Conservation (phyloP, 37 sponge, comb jelly and placozoan species). For the Bolinopsis microptera region DNA sequence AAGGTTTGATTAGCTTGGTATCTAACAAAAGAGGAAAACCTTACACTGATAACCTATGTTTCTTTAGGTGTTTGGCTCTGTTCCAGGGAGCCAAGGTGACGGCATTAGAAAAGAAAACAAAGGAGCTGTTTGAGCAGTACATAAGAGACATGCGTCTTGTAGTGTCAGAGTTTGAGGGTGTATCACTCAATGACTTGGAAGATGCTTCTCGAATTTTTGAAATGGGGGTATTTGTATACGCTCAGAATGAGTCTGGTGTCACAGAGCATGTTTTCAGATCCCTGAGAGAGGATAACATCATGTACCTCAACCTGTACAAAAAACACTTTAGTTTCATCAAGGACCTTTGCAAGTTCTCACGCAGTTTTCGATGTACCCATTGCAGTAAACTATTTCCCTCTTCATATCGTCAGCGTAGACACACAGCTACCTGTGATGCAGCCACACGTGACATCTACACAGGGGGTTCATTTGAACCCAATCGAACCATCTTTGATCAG, state of each 20-base stretch:
- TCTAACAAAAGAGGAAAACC: neutral
- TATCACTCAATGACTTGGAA: neutral
- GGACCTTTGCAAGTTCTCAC: neutral
- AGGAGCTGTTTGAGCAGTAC: neutral
- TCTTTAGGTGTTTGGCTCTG: constrained; percentile 34
- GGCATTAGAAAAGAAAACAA: neutral
- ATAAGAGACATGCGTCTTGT: neutral
- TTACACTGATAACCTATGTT: neutral
- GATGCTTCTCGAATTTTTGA: neutral
- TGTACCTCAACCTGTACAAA: neutral
- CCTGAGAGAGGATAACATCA: neutral
- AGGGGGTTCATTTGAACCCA: neutral
- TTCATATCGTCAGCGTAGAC: neutral
- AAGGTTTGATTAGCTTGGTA: neutral
- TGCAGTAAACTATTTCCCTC: neutral
- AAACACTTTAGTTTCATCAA: neutral
- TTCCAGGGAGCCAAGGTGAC: neutral
- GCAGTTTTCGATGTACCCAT: neutral
- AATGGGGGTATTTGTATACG: neutral
- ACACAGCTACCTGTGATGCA: neutral
- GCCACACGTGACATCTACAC: neutral
- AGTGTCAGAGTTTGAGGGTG: neutral
- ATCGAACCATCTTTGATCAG: neutral
- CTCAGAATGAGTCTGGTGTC: neutral
- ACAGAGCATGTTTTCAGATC: neutral